These are phyloP conservation scores for Synanceia verrucosa DNA, from an alignment of 2,797 vertebrate genomes.

Conservation along the genomic window DNA sequence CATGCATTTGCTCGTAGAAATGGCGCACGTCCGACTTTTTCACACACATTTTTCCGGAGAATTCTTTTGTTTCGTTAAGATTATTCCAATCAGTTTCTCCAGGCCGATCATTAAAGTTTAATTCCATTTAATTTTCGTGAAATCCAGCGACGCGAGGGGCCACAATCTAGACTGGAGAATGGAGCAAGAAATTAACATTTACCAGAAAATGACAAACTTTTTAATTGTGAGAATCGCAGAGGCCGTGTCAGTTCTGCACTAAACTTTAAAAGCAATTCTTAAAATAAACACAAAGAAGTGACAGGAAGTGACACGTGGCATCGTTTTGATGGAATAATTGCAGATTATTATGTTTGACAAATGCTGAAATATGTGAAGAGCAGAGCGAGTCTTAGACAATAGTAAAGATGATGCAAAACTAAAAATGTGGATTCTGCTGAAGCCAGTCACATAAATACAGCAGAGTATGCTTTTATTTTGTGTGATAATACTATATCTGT, in stretches of 20 bases:
- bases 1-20: background rate
- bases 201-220: background rate
- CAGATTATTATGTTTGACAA: background rate
- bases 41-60: background rate
- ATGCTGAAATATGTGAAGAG: background rate
- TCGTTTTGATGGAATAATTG: conserved; percentile 10
- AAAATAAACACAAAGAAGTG: background rate
- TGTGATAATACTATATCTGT: too few relatives aligned
- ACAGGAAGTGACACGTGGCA: background rate
- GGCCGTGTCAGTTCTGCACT: background rate
- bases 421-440: too few relatives aligned
- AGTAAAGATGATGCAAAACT: too few relatives aligned
- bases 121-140: background rate
- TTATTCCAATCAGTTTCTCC: conserved; percentile 2
- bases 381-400: background rate
- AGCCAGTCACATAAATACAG: too few relatives aligned
- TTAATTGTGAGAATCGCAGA: background rate
- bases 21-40: background rate
- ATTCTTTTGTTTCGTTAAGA: background rate
- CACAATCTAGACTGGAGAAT: background rate
- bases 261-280: background rate
- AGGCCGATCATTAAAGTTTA: conserved; percentile 14
- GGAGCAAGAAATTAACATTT: background rate
- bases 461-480: too few relatives aligned
- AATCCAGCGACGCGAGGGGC: background rate